Conservation (phyloP, 2,797 vertebrate species). For the Sandelia bainsii region DNA sequence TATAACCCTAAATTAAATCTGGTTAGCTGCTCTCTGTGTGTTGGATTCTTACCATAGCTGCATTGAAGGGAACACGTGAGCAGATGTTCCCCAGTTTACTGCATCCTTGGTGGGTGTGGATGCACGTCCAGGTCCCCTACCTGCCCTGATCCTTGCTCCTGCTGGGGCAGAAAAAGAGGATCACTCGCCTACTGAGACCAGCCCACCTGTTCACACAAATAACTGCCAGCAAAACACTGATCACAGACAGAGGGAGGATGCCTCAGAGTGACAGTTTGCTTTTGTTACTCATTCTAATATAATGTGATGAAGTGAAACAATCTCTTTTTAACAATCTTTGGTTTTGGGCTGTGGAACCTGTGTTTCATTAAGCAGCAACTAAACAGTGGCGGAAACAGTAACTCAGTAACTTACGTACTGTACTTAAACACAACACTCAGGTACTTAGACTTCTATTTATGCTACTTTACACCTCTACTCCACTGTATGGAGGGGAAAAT, state of each 20-base stretch:
- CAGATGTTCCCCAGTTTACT: constrained; percentile 81
- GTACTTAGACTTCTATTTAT: not conserved
- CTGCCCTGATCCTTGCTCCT: constrained; percentile 80
- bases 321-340: not conserved
- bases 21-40: constrained; percentile 29
- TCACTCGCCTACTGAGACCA: constrained; percentile 75
- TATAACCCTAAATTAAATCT: constrained; percentile 18
- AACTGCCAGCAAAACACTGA: constrained; percentile 70
- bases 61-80: constrained; percentile 62
- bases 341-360: not conserved
- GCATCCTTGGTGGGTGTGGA: constrained; percentile 75
- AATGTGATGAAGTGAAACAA: not conserved
- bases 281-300: not conserved
- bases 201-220: constrained; percentile 77
- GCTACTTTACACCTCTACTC: too few species aligned
- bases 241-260: constrained; percentile 27
- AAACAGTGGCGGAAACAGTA: not conserved
- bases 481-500: not conserved
- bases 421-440: not conserved
- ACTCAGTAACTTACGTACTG: not conserved
- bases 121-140: constrained; percentile 76
- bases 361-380: constrained; percentile 8
- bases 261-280: constrained; percentile 11
- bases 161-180: constrained; percentile 78
- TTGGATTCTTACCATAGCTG: constrained; percentile 82